These are phyloP conservation scores for Mustela nigripes DNA, from an alignment of 2,113 vertebrate species.

Conservation along the genomic window DNA sequence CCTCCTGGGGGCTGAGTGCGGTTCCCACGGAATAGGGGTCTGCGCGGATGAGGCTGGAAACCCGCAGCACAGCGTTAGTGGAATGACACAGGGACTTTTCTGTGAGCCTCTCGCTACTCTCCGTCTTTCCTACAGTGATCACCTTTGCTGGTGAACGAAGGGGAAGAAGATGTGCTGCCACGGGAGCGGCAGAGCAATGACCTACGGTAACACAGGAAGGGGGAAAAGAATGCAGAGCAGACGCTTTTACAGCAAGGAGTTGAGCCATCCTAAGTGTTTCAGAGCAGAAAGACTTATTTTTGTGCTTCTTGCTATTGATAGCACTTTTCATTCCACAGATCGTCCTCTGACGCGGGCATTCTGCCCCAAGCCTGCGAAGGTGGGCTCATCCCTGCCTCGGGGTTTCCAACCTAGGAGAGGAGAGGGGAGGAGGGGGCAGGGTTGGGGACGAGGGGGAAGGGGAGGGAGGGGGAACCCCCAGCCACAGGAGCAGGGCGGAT, in stretches of 20 bases:
- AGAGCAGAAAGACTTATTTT: neutral
- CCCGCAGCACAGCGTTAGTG: accelerated
- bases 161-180: neutral
- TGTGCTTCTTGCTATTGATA: accelerated
- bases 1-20: neutral
- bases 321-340: neutral
- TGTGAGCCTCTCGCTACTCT: accelerated
- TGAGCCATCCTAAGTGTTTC: neutral
- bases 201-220: accelerated
- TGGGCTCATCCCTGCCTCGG: neutral
- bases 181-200: neutral
- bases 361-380: neutral
- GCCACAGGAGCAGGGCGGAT: accelerated
- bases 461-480: too few relatives aligned
- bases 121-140: neutral
- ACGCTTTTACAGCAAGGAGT: neutral
- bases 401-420: neutral
- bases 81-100: neutral
- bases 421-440: neutral
- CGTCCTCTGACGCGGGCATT: neutral
- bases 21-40: accelerated
- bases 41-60: accelerated
- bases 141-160: neutral
- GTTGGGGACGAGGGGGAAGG: neutral
- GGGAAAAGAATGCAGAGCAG: neutral